Percentiles rank a stretch among this genome's conserved stretches.
phyloP scores from a whole-genome alignment of 2,888 invertebrate species.

The Campoletis raptor region DNA sequence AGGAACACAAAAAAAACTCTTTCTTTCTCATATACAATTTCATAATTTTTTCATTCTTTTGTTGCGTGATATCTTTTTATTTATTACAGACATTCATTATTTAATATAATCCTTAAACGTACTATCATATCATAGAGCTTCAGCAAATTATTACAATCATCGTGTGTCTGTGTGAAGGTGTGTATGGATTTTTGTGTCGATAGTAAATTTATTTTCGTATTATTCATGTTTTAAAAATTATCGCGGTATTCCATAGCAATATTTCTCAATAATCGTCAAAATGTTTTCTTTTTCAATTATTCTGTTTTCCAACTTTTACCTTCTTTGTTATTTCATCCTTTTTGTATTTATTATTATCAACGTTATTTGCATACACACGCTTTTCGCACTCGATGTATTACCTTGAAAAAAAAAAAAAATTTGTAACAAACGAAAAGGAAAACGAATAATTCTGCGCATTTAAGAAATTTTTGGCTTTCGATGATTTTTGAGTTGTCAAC shows the following conservation, averaged over 20 bases:
- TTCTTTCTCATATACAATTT: slow-evolving; percentile 45
- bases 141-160: slow-evolving; percentile 81
- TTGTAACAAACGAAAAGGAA: slow-evolving; percentile 62
- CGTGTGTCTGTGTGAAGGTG: slow-evolving; percentile 51
- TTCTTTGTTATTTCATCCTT: slow-evolving; percentile 1
- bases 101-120: slow-evolving; percentile 83
- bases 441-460: slow-evolving; percentile 76
- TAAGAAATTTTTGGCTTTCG: slow-evolving; percentile 72
- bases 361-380: slow-evolving; percentile 15
- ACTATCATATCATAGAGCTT: slow-evolving; percentile 81
- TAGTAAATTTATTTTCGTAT: slow-evolving; percentile 69
- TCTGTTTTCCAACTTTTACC: slow-evolving; percentile 37
- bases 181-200: slow-evolving; percentile 73
- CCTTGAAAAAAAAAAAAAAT: slow-evolving; percentile 37
- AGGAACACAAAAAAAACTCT: slow-evolving; percentile 40
- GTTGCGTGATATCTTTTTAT: slow-evolving; percentile 82
- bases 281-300: background rate
- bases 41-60: slow-evolving; percentile 63
- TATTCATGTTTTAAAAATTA: slow-evolving; percentile 74
- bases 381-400: slow-evolving; percentile 76
- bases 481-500: slow-evolving; percentile 65
- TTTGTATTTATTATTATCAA: slow-evolving; percentile 13
- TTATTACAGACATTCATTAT: slow-evolving; percentile 84
- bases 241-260: slow-evolving; percentile 75
- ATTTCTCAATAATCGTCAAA: slow-evolving; percentile 61